Evolutionary conservation across 2,888 invertebrate species (phyloP).

Genomic region (Hoplodrina blanda): DNA sequence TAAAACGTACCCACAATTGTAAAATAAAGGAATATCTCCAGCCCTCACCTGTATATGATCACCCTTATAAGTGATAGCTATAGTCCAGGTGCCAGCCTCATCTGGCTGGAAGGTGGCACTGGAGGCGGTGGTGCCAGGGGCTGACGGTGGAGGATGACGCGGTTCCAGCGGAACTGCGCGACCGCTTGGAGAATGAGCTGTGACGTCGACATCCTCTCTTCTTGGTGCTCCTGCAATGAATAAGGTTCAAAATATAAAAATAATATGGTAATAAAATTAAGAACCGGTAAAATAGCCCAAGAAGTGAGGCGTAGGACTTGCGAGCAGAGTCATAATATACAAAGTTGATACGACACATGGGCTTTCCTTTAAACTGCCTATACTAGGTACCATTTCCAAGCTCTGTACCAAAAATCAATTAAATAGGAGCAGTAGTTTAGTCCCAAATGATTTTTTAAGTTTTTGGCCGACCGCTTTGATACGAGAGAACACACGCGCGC

Average conservation of each 20-base stretch:
- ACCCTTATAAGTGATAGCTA: conserved; percentile 98
- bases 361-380: too few species aligned
- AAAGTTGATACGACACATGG: too few species aligned
- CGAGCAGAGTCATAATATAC: too few species aligned
- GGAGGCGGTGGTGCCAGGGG: conserved; percentile 95
- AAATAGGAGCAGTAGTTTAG: too few species aligned
- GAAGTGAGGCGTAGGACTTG: background rate
- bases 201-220: conserved; percentile 96
- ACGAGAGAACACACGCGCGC: too few species aligned
- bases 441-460: too few species aligned
- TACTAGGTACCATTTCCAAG: too few species aligned
- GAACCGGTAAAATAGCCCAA: background rate
- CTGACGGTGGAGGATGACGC: conserved; percentile 93
- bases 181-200: conserved; percentile 97
- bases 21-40: too few species aligned
- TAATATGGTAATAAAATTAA: background rate
- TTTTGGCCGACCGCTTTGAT: too few species aligned
- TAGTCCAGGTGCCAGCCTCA: conserved; percentile 99
- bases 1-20: too few species aligned
- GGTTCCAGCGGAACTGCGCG: conserved; percentile 91
- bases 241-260: background rate
- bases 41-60: conserved; percentile 94
- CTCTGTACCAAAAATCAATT: too few species aligned
- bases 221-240: conserved; percentile 92
- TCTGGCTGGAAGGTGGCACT: conserved; percentile 99